These are phyloP conservation scores for Takifugu rubripes DNA, from an alignment of 2,797 vertebrate genomes.

Conservation along the genomic window DNA sequence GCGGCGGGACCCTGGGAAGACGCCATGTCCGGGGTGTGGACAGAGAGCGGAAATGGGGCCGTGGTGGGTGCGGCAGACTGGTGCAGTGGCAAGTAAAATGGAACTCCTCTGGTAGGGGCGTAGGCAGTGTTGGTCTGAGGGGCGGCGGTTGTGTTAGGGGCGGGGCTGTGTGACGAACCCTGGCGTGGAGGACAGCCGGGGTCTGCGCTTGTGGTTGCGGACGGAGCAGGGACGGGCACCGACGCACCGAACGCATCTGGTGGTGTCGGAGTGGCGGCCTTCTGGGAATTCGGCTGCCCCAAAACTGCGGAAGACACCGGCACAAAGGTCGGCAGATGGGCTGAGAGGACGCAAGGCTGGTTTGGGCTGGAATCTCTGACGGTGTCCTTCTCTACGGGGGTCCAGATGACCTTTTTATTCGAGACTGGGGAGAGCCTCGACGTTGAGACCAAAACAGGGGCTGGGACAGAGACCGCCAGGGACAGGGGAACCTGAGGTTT, in stretches of 20 bases:
- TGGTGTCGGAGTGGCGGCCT: constrained; percentile 4
- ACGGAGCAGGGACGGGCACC: constrained; percentile 2
- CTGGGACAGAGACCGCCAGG: constrained; percentile 13
- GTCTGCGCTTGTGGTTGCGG: constrained; percentile 14
- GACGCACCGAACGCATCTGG: background rate
- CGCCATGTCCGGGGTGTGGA: background rate
- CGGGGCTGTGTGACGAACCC: background rate
- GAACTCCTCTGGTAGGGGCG: constrained; percentile 29
- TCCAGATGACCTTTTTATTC: constrained; percentile 48
- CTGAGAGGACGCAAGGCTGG: constrained; percentile 28
- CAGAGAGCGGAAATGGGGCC: background rate
- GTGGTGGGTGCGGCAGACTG: constrained; percentile 28
- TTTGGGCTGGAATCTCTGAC: constrained; percentile 33
- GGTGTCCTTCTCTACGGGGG: constrained; percentile 42
- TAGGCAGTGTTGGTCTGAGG: constrained; percentile 10
- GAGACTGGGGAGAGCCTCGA: constrained; percentile 27
- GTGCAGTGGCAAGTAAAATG: constrained; percentile 49
- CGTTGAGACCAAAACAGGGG: constrained; percentile 32
- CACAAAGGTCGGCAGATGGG: constrained; percentile 37
- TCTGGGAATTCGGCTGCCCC: constrained; percentile 30
- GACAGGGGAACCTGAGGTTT: constrained; percentile 18
- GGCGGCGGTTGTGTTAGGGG: background rate
- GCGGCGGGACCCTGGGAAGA: constrained; percentile 11
- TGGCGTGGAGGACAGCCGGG: constrained; percentile 10
- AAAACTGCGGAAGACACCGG: constrained; percentile 34